phyloP scores from a whole-genome alignment of 1,140 invertebrate species.

The Aleiodes sp. region DNA sequence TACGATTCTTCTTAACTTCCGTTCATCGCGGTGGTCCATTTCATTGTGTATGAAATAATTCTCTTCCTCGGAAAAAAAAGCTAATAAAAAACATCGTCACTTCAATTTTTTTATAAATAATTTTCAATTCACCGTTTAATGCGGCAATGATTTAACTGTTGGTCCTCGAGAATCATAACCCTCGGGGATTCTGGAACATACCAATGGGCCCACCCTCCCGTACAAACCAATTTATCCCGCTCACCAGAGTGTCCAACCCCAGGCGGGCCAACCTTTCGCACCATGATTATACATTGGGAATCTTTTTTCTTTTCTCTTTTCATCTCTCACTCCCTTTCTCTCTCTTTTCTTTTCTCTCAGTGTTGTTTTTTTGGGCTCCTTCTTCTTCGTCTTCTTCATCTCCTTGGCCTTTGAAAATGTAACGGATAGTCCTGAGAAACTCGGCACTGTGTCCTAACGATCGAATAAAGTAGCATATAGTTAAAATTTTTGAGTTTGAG shows the following conservation, averaged over 20 bases:
- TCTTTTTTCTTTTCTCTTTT: neutral
- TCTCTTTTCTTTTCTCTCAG: neutral
- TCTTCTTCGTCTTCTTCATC: constrained; percentile 9
- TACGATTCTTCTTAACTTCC: neutral
- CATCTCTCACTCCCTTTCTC: constrained; percentile 2
- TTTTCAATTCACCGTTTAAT: neutral
- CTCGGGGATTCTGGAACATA: neutral
- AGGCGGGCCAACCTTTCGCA: constrained; percentile 24
- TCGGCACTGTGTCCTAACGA: neutral
- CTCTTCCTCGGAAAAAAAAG: too few species aligned
- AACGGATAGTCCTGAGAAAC: constrained; percentile 38
- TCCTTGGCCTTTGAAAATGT: constrained; percentile 11
- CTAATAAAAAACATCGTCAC: neutral
- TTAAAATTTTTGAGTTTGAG: neutral
- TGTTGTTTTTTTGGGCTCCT: constrained; percentile 2
- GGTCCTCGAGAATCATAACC: neutral
- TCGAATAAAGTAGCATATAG: neutral
- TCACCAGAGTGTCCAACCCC: constrained; percentile 16
- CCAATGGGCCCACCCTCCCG: neutral
- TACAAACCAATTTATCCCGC: constrained; percentile 27
- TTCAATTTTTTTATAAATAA: neutral
- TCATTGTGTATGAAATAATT: neutral
- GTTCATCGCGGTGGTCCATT: neutral
- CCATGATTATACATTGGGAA: constrained; percentile 28
- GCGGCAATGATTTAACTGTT: constrained; percentile 9